phyloP scores from a whole-genome alignment of 2,888 invertebrate species.

The Rhabditophanes sp. region DNA sequence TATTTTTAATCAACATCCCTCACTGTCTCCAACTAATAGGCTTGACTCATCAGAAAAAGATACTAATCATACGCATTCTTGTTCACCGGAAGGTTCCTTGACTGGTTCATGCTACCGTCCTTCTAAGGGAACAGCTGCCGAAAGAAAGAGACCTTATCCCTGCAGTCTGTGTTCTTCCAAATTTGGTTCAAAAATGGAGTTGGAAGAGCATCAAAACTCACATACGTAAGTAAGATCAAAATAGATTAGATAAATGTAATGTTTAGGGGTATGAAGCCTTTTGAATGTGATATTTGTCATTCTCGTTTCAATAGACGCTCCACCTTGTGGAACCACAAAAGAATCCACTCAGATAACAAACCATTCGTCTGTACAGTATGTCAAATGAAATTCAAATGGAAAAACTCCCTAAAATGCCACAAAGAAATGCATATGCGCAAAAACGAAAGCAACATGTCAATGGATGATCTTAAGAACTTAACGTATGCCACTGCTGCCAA shows the following conservation, averaged over 20 bases:
- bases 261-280: slow-evolving; percentile 29
- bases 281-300: slow-evolving; percentile 42
- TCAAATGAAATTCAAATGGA: slow-evolving; percentile 44
- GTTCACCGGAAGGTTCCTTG: too few species aligned
- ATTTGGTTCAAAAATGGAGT: slow-evolving; percentile 41
- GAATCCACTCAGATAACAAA: slow-evolving; percentile 38
- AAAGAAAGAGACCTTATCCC: slow-evolving; percentile 41
- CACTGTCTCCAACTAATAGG: too few species aligned
- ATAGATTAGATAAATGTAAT: too few species aligned
- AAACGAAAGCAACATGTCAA: slow-evolving; percentile 29
- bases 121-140: slow-evolving; percentile 9
- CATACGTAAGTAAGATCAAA: slow-evolving; percentile 32
- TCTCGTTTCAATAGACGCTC: slow-evolving; percentile 43
- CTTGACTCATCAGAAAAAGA: too few species aligned
- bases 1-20: too few species aligned
- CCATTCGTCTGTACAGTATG: slow-evolving; percentile 43
- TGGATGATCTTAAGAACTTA: slow-evolving; percentile 33
- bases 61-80: too few species aligned
- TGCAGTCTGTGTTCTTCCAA: slow-evolving; percentile 33
- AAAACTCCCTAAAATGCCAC: slow-evolving; percentile 38
- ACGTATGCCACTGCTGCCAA: slow-evolving; percentile 43
- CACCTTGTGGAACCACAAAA: slow-evolving; percentile 44
- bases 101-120: too few species aligned
- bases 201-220: slow-evolving; percentile 44
- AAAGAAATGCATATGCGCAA: slow-evolving; percentile 43